phyloP scores from a whole-genome alignment of 2,797 vertebrate genomes.

The Melanotaenia parkinsoni region DNA sequence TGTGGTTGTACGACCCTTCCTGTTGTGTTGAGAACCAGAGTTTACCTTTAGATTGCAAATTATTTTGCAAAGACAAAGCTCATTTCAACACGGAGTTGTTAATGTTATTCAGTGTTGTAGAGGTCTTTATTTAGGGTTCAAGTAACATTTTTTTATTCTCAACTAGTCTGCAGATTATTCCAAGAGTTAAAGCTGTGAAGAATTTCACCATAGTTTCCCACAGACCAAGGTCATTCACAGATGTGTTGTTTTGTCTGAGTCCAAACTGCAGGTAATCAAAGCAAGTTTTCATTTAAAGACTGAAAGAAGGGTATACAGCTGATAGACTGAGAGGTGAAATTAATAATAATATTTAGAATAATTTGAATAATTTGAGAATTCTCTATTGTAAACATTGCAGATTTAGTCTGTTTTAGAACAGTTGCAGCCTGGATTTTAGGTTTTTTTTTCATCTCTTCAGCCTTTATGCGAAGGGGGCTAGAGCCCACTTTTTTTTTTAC shows the following conservation, averaged over 20 bases:
- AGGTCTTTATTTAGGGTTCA: not conserved
- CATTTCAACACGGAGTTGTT: not conserved
- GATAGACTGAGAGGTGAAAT: not conserved
- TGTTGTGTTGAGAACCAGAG: too few species aligned
- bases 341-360: too few species aligned
- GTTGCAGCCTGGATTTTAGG: too few species aligned
- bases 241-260: conserved; percentile 15
- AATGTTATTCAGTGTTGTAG: too few species aligned
- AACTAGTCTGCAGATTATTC: not conserved
- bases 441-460: too few species aligned
- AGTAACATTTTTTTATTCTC: not conserved
- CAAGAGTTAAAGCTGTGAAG: not conserved
- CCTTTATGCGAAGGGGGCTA: too few species aligned
- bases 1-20: too few species aligned
- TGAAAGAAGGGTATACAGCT: not conserved
- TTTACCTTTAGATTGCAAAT: too few species aligned
- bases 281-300: not conserved
- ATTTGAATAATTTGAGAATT: too few species aligned
- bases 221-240: conserved; percentile 13
- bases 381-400: too few species aligned
- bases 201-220: not conserved
- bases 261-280: not conserved
- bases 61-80: not conserved
- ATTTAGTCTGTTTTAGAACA: too few species aligned
- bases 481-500: too few species aligned